Base-by-base conservation (phyloP, 2,888 invertebrate genomes). In the Lordiphosa andalusiaca region DNA sequence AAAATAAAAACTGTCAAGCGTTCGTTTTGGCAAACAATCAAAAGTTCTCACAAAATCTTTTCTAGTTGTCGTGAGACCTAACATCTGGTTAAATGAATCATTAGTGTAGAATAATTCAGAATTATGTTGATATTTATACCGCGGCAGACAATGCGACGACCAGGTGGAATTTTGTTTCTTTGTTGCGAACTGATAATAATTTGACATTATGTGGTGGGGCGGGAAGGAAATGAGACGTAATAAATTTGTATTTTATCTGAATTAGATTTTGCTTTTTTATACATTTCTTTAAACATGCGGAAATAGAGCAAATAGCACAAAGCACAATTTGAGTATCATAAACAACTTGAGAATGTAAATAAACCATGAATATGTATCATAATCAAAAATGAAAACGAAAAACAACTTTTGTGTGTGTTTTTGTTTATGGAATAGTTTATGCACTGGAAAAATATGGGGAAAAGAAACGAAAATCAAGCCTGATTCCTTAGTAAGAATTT, bases 1-100 rank as follows among this genome's bases (percentile, higher is more conserved):
- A 2, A 23, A 56, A 47, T 52, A 46, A 37, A 41, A 53, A 61
- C 63, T 63, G 41, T 53, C 53, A 51, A 59, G 58, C 54, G 13
- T 65, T 65, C 13, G 39, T 50, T 51, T 78, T 76, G 77, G 82
- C 77, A 73, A 55, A 33, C 52, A 62, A 50, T 75, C 78, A 77
- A 75, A 56, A 68, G 49, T 49, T 56, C 59, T 50, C 59, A 69
- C n/a, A 73, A 73, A 72, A 60, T 59, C 19, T 56, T 52, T 54
- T 47, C 37, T 44, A n/a, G 38, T 42, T 51, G 49, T 44, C 73
- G 44, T 59, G 39, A 47, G 51, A 58, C 59, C 64, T 52, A 53
- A 71, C 83, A 82, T 73, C 80, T 78, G 83, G 59, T 71, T 44
- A 61, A 80, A 76, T 78, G 78, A 78, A 53, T 83, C 78, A 80